Conservation (phyloP, 2,888 invertebrate genomes). For the Polydrusus pterygomalis region DNA sequence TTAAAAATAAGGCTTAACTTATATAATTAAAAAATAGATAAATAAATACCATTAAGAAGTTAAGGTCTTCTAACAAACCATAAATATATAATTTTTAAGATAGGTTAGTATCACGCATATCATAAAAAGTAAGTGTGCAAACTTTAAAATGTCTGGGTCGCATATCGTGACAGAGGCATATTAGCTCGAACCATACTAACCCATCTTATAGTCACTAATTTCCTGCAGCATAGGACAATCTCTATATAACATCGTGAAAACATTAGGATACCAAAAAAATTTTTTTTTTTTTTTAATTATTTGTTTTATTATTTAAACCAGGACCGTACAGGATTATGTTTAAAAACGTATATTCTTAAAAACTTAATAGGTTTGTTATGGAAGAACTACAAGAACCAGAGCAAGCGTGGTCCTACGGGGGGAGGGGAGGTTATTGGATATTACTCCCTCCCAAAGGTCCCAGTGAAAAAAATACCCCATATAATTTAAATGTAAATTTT, state of each 20-base stretch:
- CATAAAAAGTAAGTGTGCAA: conserved; percentile 29
- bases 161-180: conserved; percentile 51
- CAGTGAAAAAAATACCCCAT: too few species aligned
- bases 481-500: too few species aligned
- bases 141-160: conserved; percentile 32
- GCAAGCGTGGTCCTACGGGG: too few species aligned
- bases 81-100: background rate
- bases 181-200: conserved; percentile 35
- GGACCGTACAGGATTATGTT: conserved; percentile 20
- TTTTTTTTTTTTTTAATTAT: conserved; percentile 18
- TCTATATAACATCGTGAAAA: conserved; percentile 38
- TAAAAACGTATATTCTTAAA: too few species aligned
- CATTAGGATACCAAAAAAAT: conserved; percentile 17
- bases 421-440: too few species aligned
- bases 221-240: conserved; percentile 41
- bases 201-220: conserved; percentile 46
- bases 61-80: background rate
- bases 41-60: too few species aligned
- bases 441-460: too few species aligned
- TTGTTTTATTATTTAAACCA: background rate
- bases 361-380: too few species aligned
- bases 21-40: too few species aligned
- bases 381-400: too few species aligned
- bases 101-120: background rate
- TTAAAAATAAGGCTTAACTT: too few species aligned